Conservation (phyloP, 2,888 invertebrate genomes). For the Lumbricus terrestris region DNA sequence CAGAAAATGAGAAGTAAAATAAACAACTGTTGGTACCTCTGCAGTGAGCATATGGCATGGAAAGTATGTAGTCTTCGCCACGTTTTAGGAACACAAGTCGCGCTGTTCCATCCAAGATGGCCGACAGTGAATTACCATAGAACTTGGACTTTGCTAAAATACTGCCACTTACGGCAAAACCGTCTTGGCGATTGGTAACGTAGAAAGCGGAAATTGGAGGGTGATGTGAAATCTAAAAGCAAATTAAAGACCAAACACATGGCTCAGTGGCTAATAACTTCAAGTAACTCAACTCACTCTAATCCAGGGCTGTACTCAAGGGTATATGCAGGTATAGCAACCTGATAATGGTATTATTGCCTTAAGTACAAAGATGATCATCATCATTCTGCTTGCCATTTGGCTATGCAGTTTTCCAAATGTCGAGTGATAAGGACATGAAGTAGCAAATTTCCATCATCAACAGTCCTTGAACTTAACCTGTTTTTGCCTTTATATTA, state of each 20-base stretch:
- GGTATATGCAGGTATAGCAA: too few species aligned
- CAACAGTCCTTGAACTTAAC: too few species aligned
- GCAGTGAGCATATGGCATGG: slow-evolving; percentile 92
- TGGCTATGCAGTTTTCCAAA: too few species aligned
- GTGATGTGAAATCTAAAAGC: slow-evolving; percentile 79
- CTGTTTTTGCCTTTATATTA: too few species aligned
- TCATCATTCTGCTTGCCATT: too few species aligned
- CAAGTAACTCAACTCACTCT: background rate
- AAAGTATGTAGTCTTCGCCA: slow-evolving; percentile 84
- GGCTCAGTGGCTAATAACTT: background rate
- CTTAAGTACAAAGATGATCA: too few species aligned
- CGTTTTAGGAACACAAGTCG: slow-evolving; percentile 78
- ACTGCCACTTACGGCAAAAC: slow-evolving; percentile 85
- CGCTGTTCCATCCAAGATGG: slow-evolving; percentile 85
- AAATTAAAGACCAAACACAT: background rate
- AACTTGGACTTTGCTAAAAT: slow-evolving; percentile 91
- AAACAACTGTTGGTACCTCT: slow-evolving; percentile 64
- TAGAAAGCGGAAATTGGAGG: slow-evolving; percentile 90
- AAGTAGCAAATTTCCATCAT: too few species aligned
- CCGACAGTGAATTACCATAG: slow-evolving; percentile 92
- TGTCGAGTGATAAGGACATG: too few species aligned
- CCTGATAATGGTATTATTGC: too few species aligned
- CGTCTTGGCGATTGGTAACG: slow-evolving; percentile 88
- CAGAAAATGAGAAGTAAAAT: background rate
- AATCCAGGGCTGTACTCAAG: too few species aligned